A percentile compares a stretch with the other conserved stretches of the same genome.
phyloP scores from a whole-genome alignment of 2,113 vertebrate genomes.

The Rissa tridactyla region DNA sequence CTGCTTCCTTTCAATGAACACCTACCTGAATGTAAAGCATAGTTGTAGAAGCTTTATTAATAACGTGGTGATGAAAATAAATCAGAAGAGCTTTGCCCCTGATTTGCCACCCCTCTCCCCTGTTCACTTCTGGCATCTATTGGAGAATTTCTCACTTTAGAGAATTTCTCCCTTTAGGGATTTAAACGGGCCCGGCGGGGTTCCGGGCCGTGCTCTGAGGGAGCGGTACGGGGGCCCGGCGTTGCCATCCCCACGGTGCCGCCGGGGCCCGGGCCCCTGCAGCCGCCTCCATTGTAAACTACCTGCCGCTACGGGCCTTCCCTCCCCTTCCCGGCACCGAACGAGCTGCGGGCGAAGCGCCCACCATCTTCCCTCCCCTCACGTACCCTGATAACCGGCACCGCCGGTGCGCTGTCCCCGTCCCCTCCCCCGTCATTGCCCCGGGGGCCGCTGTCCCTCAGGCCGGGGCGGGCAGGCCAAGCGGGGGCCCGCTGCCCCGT shows the following conservation, averaged over 20 bases:
- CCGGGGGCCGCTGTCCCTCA: background rate
- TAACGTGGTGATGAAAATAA: background rate
- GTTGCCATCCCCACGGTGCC: background rate
- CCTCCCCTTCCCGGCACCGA: background rate
- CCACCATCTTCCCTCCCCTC: background rate
- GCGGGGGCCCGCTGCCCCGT: background rate
- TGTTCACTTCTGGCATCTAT: fast-evolving
- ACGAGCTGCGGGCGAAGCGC: background rate
- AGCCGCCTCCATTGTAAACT: background rate
- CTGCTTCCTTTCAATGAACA: background rate
- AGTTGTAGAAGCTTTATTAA: background rate
- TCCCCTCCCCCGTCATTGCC: background rate
- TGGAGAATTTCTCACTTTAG: background rate
- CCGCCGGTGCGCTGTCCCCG: background rate
- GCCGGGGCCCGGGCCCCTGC: background rate
- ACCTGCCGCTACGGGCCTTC: background rate
- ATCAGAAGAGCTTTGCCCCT: background rate
- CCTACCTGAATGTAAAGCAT: fast-evolving
- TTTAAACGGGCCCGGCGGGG: background rate
- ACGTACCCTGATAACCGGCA: background rate
- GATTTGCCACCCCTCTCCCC: too few species aligned
- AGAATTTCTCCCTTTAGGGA: background rate
- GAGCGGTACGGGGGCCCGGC: background rate
- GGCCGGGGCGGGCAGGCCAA: background rate
- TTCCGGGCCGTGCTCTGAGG: background rate